A percentile compares a stretch with the other conserved stretches of the same genome.
Evolutionary conservation across 2,797 vertebrate species (phyloP).

Genomic region (Astyanax mexicanus): DNA sequence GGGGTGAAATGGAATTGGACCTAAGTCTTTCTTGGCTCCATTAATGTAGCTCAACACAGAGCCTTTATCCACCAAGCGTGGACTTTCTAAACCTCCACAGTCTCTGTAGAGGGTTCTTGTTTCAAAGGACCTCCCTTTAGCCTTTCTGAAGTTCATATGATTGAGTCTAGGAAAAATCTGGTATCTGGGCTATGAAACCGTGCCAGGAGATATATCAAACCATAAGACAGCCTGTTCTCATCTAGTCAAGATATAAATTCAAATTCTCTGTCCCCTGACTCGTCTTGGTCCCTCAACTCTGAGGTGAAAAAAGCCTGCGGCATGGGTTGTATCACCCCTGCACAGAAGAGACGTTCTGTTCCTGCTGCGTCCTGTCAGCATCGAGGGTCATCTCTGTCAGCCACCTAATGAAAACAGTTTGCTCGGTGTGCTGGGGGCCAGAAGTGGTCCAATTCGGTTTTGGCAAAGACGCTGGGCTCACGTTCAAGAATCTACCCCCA

Average conservation of each 20-base stretch:
- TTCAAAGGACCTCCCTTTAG: slow-evolving; percentile 2
- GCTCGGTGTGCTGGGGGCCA: slow-evolving; percentile 11
- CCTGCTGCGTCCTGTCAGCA: slow-evolving; percentile 62
- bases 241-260: background rate
- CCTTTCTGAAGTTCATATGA: background rate
- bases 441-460: slow-evolving; percentile 48
- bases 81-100: background rate
- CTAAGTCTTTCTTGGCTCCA: too few species aligned
- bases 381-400: slow-evolving; percentile 55
- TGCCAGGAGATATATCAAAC: slow-evolving; percentile 9
- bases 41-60: slow-evolving; percentile 14
- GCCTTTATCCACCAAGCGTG: background rate
- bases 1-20: too few species aligned
- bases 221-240: background rate
- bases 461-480: slow-evolving; percentile 51
- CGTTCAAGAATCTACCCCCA: slow-evolving; percentile 59
- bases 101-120: slow-evolving; percentile 5
- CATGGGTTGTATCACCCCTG: background rate
- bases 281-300: background rate
- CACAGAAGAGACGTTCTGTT: slow-evolving; percentile 33
- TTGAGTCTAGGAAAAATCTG: slow-evolving; percentile 19
- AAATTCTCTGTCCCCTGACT: background rate
- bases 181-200: slow-evolving; percentile 8
- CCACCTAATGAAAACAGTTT: slow-evolving; percentile 18
- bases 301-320: background rate